Conservation (phyloP, 2,113 vertebrate species). For the Brachyhypopomus gauderio region DNA sequence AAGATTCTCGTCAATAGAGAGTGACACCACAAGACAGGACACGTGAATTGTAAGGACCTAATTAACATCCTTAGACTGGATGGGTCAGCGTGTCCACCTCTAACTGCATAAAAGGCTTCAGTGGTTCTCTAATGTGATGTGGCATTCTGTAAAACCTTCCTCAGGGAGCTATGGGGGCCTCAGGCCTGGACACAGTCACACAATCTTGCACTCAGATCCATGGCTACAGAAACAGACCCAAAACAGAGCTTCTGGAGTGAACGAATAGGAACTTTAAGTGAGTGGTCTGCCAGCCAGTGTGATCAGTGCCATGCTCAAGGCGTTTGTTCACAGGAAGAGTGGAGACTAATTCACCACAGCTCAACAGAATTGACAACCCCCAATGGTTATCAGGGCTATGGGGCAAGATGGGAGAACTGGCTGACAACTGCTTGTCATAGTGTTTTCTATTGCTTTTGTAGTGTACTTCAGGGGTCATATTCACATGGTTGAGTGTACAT, state of each 20-base stretch:
- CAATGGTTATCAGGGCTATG: slow-evolving; percentile 34
- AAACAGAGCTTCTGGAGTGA: slow-evolving; percentile 46
- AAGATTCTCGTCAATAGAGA: background rate
- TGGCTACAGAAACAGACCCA: slow-evolving; percentile 37
- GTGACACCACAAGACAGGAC: slow-evolving; percentile 44
- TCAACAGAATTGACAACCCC: slow-evolving; percentile 45
- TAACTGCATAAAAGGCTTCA: slow-evolving; percentile 51
- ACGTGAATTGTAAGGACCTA: slow-evolving; percentile 63
- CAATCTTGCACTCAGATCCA: slow-evolving; percentile 49
- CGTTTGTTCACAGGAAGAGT: slow-evolving; percentile 61
- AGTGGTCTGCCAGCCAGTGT: slow-evolving; percentile 59
- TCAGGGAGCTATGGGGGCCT: slow-evolving; percentile 43
- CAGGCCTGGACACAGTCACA: slow-evolving; percentile 54
- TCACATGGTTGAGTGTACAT: background rate
- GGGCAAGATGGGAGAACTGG: background rate
- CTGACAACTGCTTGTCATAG: background rate
- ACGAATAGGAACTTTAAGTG: slow-evolving; percentile 59
- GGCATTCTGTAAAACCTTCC: slow-evolving; percentile 55
- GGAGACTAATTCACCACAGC: slow-evolving; percentile 51
- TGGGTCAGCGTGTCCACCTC: slow-evolving; percentile 56
- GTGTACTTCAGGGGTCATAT: background rate
- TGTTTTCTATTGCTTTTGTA: slow-evolving; percentile 7
- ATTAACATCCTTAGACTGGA: slow-evolving; percentile 64
- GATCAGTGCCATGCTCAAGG: slow-evolving; percentile 59
- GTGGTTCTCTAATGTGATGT: slow-evolving; percentile 58